Conservation (phyloP, 2,888 invertebrate species). For the Himalopsyche anomala region DNA sequence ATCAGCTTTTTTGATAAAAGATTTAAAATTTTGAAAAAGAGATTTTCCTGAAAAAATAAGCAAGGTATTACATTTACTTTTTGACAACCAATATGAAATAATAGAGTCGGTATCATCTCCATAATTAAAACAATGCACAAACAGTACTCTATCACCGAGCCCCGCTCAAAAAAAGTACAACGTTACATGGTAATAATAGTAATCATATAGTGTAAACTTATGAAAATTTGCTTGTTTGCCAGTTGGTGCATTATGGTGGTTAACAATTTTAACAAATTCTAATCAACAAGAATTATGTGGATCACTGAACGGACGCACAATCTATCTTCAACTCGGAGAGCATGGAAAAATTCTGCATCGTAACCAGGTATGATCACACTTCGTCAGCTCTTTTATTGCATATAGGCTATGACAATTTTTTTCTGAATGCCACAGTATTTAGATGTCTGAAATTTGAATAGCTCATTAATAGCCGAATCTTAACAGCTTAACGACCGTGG, state of each 20-base stretch:
- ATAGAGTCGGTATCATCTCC: not conserved
- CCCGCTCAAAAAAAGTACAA: not conserved
- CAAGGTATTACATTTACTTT: not conserved
- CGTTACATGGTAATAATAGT: not conserved
- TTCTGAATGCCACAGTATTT: not conserved
- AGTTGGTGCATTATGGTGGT: slow-evolving; percentile 51
- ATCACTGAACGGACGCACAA: slow-evolving; percentile 69
- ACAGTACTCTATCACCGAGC: too few relatives aligned
- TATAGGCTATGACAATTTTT: not conserved
- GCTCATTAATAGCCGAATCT: too few relatives aligned
- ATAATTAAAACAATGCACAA: too few relatives aligned
- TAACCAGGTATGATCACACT: slow-evolving; percentile 51
- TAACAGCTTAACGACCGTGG: too few relatives aligned
- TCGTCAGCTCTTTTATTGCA: not conserved
- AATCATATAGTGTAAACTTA: not conserved
- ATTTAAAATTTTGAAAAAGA: too few relatives aligned
- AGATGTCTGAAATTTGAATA: not conserved
- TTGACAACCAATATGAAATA: not conserved
- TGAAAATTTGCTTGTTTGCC: not conserved
- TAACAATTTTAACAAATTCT: slow-evolving; percentile 47
- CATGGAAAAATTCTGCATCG: slow-evolving; percentile 67
- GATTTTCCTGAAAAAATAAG: too few relatives aligned
- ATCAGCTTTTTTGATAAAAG: too few relatives aligned
- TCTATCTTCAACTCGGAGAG: slow-evolving; percentile 72
- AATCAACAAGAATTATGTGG: slow-evolving; percentile 64